A percentile compares a stretch with the other conserved stretches of the same genome.
phyloP scores from a whole-genome alignment of 2,888 invertebrate genomes.

The Tetrapedia diversipes region DNA sequence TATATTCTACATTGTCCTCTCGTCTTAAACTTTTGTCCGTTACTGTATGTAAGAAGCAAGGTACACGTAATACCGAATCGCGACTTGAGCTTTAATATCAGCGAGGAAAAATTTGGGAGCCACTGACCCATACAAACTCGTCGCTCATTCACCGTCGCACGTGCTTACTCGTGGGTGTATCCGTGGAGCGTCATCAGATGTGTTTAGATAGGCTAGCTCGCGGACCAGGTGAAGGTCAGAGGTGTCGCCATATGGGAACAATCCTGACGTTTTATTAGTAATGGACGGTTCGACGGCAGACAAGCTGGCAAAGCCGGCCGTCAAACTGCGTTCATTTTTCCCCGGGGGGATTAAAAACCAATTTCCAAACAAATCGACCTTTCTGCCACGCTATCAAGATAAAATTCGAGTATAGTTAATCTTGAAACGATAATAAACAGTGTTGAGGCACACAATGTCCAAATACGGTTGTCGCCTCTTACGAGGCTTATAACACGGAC shows the following conservation, averaged over 20 bases:
- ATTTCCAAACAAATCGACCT: background rate
- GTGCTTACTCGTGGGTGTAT: constrained; percentile 30
- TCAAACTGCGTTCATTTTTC: constrained; percentile 18
- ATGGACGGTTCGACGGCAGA: constrained; percentile 1
- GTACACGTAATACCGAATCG: background rate
- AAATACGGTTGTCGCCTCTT: no score
- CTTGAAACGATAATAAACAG: no score
- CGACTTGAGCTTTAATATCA: background rate
- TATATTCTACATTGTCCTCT: no score
- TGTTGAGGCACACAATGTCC: no score
- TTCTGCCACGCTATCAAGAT: background rate
- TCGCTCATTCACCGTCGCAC: constrained; percentile 15
- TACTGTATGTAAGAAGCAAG: background rate
- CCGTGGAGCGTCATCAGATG: constrained; percentile 37
- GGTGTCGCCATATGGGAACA: constrained; percentile 47
- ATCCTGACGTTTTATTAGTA: constrained; percentile 49
- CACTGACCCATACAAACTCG: constrained; percentile 25
- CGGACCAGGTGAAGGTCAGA: constrained; percentile 47
- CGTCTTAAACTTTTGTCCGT: no score
- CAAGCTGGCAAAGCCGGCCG: background rate
- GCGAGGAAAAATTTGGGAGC: constrained; percentile 17
- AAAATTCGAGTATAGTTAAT: no score
- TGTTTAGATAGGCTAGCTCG: constrained; percentile 34
- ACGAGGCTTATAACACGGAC: no score
- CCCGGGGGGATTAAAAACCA: constrained; percentile 11